phyloP scores from a whole-genome alignment of 2,113 vertebrate species.

The Zeus faber region DNA sequence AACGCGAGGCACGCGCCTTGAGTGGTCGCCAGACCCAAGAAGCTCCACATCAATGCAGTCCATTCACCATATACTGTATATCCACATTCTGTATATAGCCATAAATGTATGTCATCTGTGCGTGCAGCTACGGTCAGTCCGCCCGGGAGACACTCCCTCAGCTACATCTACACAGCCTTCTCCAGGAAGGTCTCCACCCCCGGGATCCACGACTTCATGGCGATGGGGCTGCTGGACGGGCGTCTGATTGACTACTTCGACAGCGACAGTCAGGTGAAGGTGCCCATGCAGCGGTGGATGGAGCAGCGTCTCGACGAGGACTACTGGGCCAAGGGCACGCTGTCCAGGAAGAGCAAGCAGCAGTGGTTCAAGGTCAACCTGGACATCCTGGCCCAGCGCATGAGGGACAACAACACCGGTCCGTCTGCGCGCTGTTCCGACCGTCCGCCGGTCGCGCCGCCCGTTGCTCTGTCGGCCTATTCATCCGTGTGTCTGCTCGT shows the following conservation, averaged over 20 bases:
- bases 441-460: too few species aligned
- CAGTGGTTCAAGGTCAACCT: slow-evolving; percentile 71
- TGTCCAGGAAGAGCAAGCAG: slow-evolving; percentile 57
- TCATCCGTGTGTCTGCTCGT: not conserved
- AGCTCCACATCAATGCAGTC: too few species aligned
- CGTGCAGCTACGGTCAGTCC: too few species aligned
- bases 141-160: slow-evolving; percentile 58
- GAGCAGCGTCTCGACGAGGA: fast-evolving
- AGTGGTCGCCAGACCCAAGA: too few species aligned
- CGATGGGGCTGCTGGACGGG: slow-evolving; percentile 60
- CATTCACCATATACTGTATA: too few species aligned
- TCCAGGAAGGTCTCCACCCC: not conserved
- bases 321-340: slow-evolving; percentile 62
- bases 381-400: slow-evolving; percentile 39
- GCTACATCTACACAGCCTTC: slow-evolving; percentile 67
- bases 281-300: slow-evolving; percentile 62
- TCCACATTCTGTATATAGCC: too few species aligned
- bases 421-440: too few species aligned
- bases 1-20: too few species aligned
- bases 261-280: slow-evolving; percentile 6
- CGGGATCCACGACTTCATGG: slow-evolving; percentile 61
- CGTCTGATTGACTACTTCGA: slow-evolving; percentile 65
- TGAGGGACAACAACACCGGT: slow-evolving; percentile 42
- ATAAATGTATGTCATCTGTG: too few species aligned
- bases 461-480: not conserved